phyloP scores from a whole-genome alignment of 2,888 invertebrate species.

The Eupelmus urozonus region DNA sequence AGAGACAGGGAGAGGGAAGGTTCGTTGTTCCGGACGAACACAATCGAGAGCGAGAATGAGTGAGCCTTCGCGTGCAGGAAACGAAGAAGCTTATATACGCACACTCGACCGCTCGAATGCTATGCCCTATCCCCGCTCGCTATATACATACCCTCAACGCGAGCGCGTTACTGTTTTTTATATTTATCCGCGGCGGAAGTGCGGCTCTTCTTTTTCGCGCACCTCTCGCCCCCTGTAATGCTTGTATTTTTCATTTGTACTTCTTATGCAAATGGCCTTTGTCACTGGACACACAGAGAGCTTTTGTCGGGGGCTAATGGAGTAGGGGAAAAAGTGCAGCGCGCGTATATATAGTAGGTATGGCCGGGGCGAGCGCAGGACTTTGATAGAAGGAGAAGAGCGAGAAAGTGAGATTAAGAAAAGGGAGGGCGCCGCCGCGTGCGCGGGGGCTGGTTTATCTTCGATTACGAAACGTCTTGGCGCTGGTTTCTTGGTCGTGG shows the following conservation, averaged over 20 bases:
- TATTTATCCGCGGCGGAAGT: slow-evolving; percentile 41
- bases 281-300: not conserved
- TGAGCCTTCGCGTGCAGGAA: slow-evolving; percentile 62
- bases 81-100: slow-evolving; percentile 57
- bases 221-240: not conserved
- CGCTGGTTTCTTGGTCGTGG: slow-evolving; percentile 71
- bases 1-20: slow-evolving; percentile 55
- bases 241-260: slow-evolving; percentile 3
- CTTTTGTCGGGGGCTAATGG: slow-evolving; percentile 28
- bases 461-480: slow-evolving; percentile 76
- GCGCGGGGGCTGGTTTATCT: slow-evolving; percentile 71
- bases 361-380: not conserved
- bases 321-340: slow-evolving; percentile 11
- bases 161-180: too few species aligned
- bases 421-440: slow-evolving; percentile 53
- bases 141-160: not conserved
- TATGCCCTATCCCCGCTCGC: too few species aligned
- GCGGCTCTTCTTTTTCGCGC: slow-evolving; percentile 2
- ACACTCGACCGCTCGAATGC: slow-evolving; percentile 27
- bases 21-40: slow-evolving; percentile 68
- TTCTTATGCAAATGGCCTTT: slow-evolving; percentile 39
- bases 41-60: slow-evolving; percentile 66
- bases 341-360: not conserved
- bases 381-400: slow-evolving; percentile 38
- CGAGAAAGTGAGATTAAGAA: slow-evolving; percentile 29